Conservation (phyloP, 2,113 vertebrate species). For the Pelusios castaneus region DNA sequence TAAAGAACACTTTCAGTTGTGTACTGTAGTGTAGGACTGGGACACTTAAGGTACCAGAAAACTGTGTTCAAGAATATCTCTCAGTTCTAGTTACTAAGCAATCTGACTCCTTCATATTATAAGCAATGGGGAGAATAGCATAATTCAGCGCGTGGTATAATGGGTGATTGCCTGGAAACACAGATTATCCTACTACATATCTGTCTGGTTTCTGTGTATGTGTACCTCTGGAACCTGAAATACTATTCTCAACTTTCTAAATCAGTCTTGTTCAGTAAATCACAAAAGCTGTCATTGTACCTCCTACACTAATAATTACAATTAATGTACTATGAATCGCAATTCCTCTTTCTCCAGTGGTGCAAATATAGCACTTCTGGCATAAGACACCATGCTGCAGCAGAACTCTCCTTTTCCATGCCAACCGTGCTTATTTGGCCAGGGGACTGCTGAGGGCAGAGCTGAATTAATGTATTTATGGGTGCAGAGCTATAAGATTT, state of each 20-base stretch:
- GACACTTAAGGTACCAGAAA: background rate
- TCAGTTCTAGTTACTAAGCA: background rate
- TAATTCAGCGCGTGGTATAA: background rate
- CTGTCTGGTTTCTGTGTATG: rapidly evolving
- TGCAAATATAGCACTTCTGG: background rate
- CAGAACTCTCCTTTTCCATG: background rate
- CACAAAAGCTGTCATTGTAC: rapidly evolving
- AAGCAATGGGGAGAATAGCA: background rate
- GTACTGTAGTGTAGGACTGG: background rate
- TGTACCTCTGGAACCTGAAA: rapidly evolving
- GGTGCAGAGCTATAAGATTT: too few relatives aligned
- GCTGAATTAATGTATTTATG: too few relatives aligned
- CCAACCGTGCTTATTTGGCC: background rate
- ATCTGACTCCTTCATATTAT: background rate
- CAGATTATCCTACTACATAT: too few relatives aligned
- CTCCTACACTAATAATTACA: rapidly evolving
- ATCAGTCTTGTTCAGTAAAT: background rate
- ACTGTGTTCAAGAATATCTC: background rate
- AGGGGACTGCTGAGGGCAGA: rapidly evolving
- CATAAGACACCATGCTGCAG: background rate
- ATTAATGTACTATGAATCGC: rapidly evolving
- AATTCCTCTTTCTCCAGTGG: rapidly evolving
- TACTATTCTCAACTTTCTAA: rapidly evolving
- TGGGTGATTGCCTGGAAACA: background rate
- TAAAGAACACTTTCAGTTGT: background rate